Base-by-base conservation (phyloP, 2,888 invertebrate species). In the Sesia apiformis region DNA sequence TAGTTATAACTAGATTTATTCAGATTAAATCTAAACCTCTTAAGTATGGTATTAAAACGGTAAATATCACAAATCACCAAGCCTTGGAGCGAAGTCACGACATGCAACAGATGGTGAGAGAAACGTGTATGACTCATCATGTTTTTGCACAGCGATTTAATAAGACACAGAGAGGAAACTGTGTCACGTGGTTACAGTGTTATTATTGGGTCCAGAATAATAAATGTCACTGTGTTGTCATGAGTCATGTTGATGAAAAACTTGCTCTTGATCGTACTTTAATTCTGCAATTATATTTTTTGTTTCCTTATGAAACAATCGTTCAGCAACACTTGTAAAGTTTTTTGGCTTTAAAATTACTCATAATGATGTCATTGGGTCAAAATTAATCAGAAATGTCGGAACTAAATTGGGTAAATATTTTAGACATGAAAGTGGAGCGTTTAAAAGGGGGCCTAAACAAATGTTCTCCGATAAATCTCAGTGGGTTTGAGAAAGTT, bases 61-160 rank as follows among this genome's bases (percentile, higher is more conserved):
- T 50, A 50, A 50, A 50, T 50, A 4, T 38, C 5, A 49, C 6
- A 38, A 5, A 7, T 7, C 42, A 7, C 5, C 42, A 42, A 50
- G 50, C 50, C 50, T 50, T 50, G 50, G 39, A 50, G 50, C 50
- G 38, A 50, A 50, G 50, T 50, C 50, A 50, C 72, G 73, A 74
- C 73, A 68, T 68, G 65, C 69, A 77, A 76, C 83, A 84, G 77
- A 82, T 83, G 83, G 82, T 65, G 66, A 65, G 60, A 63, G 63
- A 63, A 68, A 66, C 67, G 64, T 61, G 63, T 58, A 67, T 83
- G 84, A 82, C 67, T 77, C 81, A 81, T 58, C 49, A 57, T 67
- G 66, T 65, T 68, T 64, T 66, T 56, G 61, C 56, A 53, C 5
- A 52, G 52, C n/a, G 46, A 46, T 23, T 23, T 23, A 42, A 42